Evolutionary conservation across 2,888 invertebrate genomes (phyloP), one percentile per base, ranked within the genome.

Genomic region (Lycaena phlaeas): DNA sequence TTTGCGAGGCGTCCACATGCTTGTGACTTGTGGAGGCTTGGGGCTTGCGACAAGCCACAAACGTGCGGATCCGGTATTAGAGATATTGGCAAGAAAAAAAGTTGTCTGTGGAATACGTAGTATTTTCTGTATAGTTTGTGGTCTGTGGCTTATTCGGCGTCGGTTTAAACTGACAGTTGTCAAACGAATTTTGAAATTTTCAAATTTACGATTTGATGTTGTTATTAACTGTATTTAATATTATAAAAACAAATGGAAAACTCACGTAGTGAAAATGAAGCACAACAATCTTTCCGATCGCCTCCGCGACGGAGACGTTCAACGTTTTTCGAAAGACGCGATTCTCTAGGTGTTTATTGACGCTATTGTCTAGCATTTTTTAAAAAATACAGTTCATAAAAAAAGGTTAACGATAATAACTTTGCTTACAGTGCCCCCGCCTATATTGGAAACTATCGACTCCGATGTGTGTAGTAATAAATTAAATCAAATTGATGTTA

Each of bases 311-410:
- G 81, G 41, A 65, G 81, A 57, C 63, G 81, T 17, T 82, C 82
- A 27, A 81, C 81, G 7, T 82, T 82, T 48, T 82, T 82, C 49
- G 76, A 77, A 52, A 66, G 71, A 49, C 64, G 81, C 42, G 75
- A 79, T 50, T 81, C 81, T 27, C 50, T 76, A 50, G 68, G 81
- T 79, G 43, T 18, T 14, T 25, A 7, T 7, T 2, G 22, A 22
- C 9, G 9, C 4, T 2, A 22, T 9, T 22, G 3, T 7, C 9
- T 4, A 22, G 18, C 5, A 22, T 22, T 22, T 18, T 11, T 6
- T 1, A 2, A n/a, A n/a, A n/a, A n/a, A n/a, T n/a, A n/a, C n/a
- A n/a, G n/a, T n/a, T n/a, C n/a, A n/a, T n/a, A n/a, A 34, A 34
- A 11, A n/a, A n/a, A n/a, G n/a, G n/a, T n/a, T n/a, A 7, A 12